Percentiles rank a stretch among this genome's conserved stretches.
These are phyloP conservation scores for Phaedon cochleariae DNA, from an alignment of 2,888 invertebrate species.

Conservation along the genomic window DNA sequence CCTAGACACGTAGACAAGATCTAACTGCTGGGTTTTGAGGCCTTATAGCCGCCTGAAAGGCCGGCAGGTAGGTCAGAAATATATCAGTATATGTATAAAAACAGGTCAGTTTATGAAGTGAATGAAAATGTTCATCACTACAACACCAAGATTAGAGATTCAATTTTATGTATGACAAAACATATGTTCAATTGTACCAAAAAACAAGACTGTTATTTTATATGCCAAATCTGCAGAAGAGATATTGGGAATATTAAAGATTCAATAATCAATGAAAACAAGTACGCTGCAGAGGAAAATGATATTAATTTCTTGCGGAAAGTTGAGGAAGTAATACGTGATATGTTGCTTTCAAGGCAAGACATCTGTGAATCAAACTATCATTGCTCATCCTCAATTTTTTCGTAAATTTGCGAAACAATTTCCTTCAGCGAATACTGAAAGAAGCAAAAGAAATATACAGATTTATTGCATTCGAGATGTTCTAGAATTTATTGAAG, in stretches of 20 bases:
- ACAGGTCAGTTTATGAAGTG: too few species aligned
- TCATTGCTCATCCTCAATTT: neutral
- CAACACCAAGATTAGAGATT: too few species aligned
- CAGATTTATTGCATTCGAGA: neutral
- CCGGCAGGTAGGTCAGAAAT: too few species aligned
- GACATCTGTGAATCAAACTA: too few species aligned
- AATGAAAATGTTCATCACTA: too few species aligned
- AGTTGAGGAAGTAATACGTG: neutral
- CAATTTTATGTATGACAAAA: neutral
- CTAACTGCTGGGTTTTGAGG: too few species aligned
- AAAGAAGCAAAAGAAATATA: neutral
- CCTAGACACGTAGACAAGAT: too few species aligned
- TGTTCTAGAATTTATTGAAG: too few species aligned
- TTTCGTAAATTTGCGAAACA: neutral
- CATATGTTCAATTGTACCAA: neutral
- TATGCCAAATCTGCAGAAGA: too few species aligned
- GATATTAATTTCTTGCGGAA: neutral
- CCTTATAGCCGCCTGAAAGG: too few species aligned
- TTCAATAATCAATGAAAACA: neutral
- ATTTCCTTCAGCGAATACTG: conserved; percentile 3
- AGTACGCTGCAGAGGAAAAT: neutral
- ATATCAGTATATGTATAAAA: too few species aligned
- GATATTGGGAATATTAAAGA: neutral
- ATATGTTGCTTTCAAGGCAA: too few species aligned
- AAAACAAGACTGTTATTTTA: conserved; percentile 5